Percentiles rank a stretch among this genome's conserved stretches.
phyloP scores from a whole-genome alignment of 2,797 vertebrate species.

The Anolis apletophallus region DNA sequence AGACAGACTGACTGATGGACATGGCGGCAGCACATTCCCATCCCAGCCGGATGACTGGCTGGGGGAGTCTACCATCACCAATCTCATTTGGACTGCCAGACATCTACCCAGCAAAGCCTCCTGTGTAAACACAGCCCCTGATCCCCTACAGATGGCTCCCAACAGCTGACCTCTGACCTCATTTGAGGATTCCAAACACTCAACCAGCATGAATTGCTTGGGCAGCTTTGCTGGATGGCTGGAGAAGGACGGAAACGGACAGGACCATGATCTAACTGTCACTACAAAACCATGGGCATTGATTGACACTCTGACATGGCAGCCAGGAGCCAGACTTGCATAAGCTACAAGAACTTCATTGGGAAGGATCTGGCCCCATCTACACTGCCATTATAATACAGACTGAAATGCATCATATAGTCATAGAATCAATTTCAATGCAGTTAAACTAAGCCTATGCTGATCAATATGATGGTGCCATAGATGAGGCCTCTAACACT shows the following conservation, averaged over 20 bases:
- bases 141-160: slow-evolving; percentile 38
- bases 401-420: too few species aligned
- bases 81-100: slow-evolving; percentile 34
- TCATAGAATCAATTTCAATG: too few species aligned
- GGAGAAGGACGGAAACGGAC: not conserved
- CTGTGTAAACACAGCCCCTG: slow-evolving; percentile 36
- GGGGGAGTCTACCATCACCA: slow-evolving; percentile 33
- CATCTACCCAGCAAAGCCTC: slow-evolving; percentile 24
- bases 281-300: not conserved
- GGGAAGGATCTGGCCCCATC: not conserved
- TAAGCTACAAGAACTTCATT: not conserved
- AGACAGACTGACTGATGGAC: slow-evolving; percentile 29
- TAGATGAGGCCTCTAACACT: too few species aligned
- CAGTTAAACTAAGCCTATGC: too few species aligned
- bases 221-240: not conserved
- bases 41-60: not conserved
- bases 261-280: too few species aligned
- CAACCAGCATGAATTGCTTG: not conserved
- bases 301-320: not conserved
- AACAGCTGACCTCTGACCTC: slow-evolving; percentile 28
- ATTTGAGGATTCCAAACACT: slow-evolving; percentile 15
- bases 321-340: too few species aligned
- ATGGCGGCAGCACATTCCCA: slow-evolving; percentile 11
- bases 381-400: too few species aligned
- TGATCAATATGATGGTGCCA: too few species aligned